phyloP scores from a whole-genome alignment of 2,797 vertebrate genomes.

The Mormyrus hasselquistii region DNA sequence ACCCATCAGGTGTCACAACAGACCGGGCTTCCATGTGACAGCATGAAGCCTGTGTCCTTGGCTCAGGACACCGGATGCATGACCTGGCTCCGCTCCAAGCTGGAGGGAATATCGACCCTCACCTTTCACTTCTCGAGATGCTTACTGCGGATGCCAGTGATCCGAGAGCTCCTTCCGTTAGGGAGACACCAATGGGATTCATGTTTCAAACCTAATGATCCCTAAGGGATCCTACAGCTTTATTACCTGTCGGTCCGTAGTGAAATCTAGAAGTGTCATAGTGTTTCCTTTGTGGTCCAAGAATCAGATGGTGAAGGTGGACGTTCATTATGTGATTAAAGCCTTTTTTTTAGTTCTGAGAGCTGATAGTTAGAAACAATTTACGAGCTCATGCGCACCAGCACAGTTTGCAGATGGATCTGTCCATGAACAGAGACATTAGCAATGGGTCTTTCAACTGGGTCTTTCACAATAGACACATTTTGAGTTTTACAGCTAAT shows the following conservation, averaged over 20 bases:
- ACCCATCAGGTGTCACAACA: not conserved
- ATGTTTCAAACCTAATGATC: not conserved
- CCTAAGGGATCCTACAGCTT: not conserved
- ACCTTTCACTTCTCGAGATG: constrained; percentile 34
- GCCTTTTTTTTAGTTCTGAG: not conserved
- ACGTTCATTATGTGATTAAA: not conserved
- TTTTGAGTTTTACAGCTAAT: not conserved
- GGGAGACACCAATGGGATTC: constrained; percentile 8
- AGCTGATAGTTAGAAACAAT: not conserved
- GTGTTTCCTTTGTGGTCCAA: not conserved
- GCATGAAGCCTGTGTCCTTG: constrained; percentile 39
- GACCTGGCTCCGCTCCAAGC: constrained; percentile 27
- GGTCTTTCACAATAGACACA: not conserved
- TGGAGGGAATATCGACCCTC: constrained; percentile 30
- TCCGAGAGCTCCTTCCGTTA: not conserved
- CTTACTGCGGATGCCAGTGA: constrained; percentile 24
- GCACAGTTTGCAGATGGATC: not conserved
- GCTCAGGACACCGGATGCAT: constrained; percentile 29
- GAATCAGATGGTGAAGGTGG: not conserved
- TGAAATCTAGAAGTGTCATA: not conserved
- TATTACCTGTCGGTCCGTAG: not conserved
- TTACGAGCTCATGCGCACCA: not conserved
- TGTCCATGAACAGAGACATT: not conserved
- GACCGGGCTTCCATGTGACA: not conserved
- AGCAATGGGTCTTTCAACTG: not conserved